Conservation (phyloP, 1,140 invertebrate genomes). For the Neelides sp. region DNA sequence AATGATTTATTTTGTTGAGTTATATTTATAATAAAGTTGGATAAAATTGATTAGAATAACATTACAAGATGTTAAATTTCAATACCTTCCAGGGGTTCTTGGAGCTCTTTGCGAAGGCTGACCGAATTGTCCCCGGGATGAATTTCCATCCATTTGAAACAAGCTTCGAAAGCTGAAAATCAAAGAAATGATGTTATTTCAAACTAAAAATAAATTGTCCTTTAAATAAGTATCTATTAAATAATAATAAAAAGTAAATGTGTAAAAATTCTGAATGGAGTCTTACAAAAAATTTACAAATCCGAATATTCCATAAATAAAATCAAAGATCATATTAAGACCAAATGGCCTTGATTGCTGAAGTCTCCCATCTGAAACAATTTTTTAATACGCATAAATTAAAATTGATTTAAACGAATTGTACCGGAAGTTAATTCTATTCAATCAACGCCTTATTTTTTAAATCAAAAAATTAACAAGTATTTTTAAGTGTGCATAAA, state of each 20-base stretch:
- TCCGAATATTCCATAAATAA: conserved; percentile 14
- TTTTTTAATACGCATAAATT: not conserved
- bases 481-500: not conserved
- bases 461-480: not conserved
- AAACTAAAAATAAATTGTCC: not conserved
- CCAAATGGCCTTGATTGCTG: conserved; percentile 17
- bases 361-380: conserved; percentile 15
- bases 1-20: not conserved
- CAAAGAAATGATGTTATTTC: not conserved
- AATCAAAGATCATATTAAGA: conserved; percentile 8
- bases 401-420: not conserved
- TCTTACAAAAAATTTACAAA: conserved; percentile 22
- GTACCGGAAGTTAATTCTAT: not conserved
- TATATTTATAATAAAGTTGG: not conserved
- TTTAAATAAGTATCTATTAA: not conserved
- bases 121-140: conserved; percentile 1
- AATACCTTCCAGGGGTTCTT: conserved; percentile 19
- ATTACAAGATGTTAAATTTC: too few species aligned
- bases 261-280: not conserved
- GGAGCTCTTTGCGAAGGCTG: not conserved
- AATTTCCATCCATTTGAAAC: conserved; percentile 16
- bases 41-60: not conserved
- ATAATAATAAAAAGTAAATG: not conserved
- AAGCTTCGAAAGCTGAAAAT: conserved; percentile 12
- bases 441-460: not conserved